These are phyloP conservation scores for Suillia variegata DNA, from an alignment of 2,888 invertebrate genomes.

Conservation along the genomic window DNA sequence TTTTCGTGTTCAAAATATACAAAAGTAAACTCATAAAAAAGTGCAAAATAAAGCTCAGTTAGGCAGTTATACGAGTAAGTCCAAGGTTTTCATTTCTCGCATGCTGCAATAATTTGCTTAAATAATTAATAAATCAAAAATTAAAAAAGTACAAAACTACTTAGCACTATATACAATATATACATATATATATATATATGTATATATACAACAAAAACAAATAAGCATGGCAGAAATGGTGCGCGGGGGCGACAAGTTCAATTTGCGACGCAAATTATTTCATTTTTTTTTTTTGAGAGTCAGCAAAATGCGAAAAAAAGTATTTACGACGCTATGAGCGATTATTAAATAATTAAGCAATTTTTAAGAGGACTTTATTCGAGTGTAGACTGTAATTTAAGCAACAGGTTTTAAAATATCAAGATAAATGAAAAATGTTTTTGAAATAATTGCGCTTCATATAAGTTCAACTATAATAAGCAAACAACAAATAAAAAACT, in stretches of 20 bases:
- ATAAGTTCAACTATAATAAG: too few species aligned
- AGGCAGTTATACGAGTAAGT: too few species aligned
- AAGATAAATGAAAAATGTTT: too few species aligned
- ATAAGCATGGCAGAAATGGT: background rate
- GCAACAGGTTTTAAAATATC: too few species aligned
- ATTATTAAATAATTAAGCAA: conserved; percentile 6
- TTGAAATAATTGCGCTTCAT: too few species aligned
- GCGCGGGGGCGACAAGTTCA: conserved; percentile 11
- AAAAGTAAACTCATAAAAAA: too few species aligned
- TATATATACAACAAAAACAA: conserved; percentile 1
- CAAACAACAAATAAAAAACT: too few species aligned
- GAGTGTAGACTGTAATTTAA: too few species aligned
- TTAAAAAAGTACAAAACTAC: conserved; percentile 12
- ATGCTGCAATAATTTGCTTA: conserved; percentile 1
- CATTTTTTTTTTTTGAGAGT: background rate
- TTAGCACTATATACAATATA: background rate
- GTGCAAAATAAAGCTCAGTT: too few species aligned
- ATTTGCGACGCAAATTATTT: conserved; percentile 5
- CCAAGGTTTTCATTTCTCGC: conserved; percentile 2
- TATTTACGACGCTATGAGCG: background rate
- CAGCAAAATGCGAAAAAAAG: background rate
- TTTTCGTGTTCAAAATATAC: too few species aligned
- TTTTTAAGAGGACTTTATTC: background rate
- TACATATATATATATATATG: too few species aligned
- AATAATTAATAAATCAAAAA: conserved; percentile 15